Evolutionary conservation across 2,797 vertebrate species (phyloP).

Genomic region (Paguma larvata): DNA sequence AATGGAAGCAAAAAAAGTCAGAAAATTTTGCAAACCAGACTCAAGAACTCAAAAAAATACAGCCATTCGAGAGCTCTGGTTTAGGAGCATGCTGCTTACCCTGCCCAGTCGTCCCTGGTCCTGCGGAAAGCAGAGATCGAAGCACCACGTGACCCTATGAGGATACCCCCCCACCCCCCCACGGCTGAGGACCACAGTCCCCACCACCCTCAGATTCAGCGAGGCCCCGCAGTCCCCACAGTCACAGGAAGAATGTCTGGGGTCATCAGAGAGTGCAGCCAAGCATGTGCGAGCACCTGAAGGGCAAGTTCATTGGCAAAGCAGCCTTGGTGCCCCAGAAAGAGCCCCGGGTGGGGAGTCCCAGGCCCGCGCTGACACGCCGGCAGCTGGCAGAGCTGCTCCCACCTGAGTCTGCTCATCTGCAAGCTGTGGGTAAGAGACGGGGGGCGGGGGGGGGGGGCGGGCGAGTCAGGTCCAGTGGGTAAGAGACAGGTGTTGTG

Average conservation of each 20-base stretch:
- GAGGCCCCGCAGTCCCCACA: fast-evolving
- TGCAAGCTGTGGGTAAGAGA: neutral
- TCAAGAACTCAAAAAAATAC: neutral
- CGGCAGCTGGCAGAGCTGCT: neutral
- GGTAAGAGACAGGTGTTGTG: no score
- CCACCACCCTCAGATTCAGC: fast-evolving
- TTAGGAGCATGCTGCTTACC: neutral
- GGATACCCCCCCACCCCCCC: neutral
- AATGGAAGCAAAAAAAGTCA: neutral
- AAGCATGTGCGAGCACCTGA: fast-evolving
- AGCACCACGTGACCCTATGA: neutral
- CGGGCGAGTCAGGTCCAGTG: no score
- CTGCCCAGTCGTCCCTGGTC: neutral
- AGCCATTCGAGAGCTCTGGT: neutral
- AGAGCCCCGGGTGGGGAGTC: fast-evolving
- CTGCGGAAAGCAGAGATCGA: neutral
- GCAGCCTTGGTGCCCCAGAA: fast-evolving
- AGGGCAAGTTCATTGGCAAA: fast-evolving
- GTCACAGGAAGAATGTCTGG: fast-evolving
- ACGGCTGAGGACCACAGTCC: fast-evolving
- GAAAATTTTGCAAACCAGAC: neutral
- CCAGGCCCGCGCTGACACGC: fast-evolving
- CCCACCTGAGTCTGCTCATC: fast-evolving
- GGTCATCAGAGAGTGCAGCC: neutral
- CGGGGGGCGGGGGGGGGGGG: no score